A percentile compares a stretch with the other conserved stretches of the same genome.
These are phyloP conservation scores for Ctenochaetus hawaiiensis DNA, from an alignment of 2,797 vertebrate genomes.

Conservation along the genomic window DNA sequence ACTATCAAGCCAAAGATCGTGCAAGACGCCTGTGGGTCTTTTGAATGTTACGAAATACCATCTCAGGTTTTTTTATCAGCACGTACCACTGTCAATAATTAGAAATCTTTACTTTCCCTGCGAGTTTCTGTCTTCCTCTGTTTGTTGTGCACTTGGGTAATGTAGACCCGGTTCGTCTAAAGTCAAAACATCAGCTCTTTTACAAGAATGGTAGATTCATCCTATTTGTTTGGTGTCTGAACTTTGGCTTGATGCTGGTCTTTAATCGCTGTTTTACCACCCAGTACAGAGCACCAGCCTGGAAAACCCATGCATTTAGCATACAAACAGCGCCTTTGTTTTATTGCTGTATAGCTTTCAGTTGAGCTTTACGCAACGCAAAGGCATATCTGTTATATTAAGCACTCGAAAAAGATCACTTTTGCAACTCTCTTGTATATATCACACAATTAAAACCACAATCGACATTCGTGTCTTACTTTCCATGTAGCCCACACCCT, in stretches of 20 bases:
- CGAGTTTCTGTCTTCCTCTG: not conserved
- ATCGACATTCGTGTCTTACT: not conserved
- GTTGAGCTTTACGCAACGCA: conserved; percentile 9
- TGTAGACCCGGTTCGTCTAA: conserved; percentile 15
- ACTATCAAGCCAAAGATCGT: conserved; percentile 32
- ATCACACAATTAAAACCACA: conserved; percentile 11
- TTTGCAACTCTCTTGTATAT: conserved; percentile 18
- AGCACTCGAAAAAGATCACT: conserved; percentile 4
- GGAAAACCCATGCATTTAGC: conserved; percentile 30
- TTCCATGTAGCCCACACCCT: conserved; percentile 21
- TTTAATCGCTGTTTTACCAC: conserved; percentile 58
- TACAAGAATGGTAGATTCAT: conserved; percentile 15
- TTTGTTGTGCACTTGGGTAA: conserved; percentile 59
- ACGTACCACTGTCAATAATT: not conserved
- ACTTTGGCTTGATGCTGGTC: conserved; percentile 13
- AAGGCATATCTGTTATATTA: conserved; percentile 19
- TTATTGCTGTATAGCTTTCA: conserved; percentile 24
- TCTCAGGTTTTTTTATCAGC: conserved; percentile 2
- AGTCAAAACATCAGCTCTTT: conserved; percentile 25
- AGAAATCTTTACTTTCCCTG: not conserved
- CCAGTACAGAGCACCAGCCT: conserved; percentile 22
- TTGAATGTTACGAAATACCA: conserved; percentile 3
- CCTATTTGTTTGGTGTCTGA: conserved; percentile 25
- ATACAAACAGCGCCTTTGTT: conserved; percentile 66
- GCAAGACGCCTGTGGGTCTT: conserved; percentile 8